Percentiles rank a stretch among this genome's conserved stretches.
Evolutionary conservation across 2,888 invertebrate genomes (phyloP).

Genomic region (Andrena praecox): DNA sequence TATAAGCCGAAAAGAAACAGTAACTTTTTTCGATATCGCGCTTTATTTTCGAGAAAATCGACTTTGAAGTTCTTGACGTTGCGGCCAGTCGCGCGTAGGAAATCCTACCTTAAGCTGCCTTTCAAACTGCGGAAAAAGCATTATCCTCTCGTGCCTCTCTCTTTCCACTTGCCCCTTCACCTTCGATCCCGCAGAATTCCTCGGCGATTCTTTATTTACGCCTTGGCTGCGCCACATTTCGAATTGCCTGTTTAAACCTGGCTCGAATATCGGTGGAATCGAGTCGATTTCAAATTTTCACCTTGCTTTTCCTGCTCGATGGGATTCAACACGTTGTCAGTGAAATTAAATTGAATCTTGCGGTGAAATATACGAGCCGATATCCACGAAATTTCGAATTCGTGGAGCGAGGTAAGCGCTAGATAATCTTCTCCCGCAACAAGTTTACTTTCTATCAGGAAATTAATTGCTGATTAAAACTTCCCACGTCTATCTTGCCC

Average conservation of each 20-base stretch:
- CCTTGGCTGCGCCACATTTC: constrained; percentile 2
- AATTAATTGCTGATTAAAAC: constrained; percentile 24
- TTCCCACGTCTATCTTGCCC: constrained; percentile 4
- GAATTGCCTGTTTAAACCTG: constrained; percentile 15
- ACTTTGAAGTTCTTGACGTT: no score
- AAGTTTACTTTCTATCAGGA: not conserved
- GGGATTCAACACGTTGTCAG: no score
- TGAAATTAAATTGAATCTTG: no score
- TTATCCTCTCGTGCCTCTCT: constrained; percentile 38
- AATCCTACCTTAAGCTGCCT: not conserved
- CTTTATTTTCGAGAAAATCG: no score
- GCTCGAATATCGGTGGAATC: not conserved
- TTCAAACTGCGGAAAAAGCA: constrained; percentile 48
- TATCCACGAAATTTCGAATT: no score
- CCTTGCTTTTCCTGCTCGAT: no score
- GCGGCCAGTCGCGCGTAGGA: not conserved
- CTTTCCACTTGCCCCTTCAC: not conserved
- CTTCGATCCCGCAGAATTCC: constrained; percentile 10
- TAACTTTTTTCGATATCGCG: no score
- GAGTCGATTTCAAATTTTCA: not conserved
- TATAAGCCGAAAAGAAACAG: no score
- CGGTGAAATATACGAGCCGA: no score
- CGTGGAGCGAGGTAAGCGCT: not conserved
- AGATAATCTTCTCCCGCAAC: not conserved
- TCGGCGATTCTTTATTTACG: not conserved